Base-by-base conservation (phyloP, 2,888 invertebrate species). In the Latheticus oryzae region DNA sequence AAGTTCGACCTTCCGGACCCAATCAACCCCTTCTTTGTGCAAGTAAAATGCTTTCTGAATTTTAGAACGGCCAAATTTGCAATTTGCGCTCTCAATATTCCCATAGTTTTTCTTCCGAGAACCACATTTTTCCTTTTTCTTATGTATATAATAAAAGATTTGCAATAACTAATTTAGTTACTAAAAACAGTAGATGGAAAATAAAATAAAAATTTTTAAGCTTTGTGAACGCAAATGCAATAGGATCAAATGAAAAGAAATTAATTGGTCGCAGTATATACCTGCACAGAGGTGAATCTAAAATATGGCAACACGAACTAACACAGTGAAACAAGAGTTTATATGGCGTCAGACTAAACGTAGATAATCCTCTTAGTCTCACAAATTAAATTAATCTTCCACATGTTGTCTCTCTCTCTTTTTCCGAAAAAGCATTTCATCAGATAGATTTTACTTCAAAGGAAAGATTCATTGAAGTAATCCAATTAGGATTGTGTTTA, bases 11-110 rank as follows among this genome's bases (percentile, higher is more conserved):
- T 67, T 64, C 63, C 66, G 63, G 62, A 62, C 66, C 62, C 63
- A 67, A 66, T 66, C 66, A 66, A 60, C 61, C 61, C 62, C 59
- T 64, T 63, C 65, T 65, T 67, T 67, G 63, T 66, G 58, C 58
- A 54, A 58, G 57, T 51, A 62, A 64, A 65, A 61, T 65, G 62
- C 66, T 62, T 60, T 64, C 62, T 59, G 63, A 63, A 65, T 65
- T 67, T 67, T 67, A 64, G 62, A 62, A 58, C 53, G 58, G 28
- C 42, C 55, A 56, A 65, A 64, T 65, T 63, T 59, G 62, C 61
- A 67, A 65, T 65, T 62, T 63, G 40, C 52, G 33, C 51, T 21
- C 17, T 30, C 38, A 38, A 51, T 50, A 26, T 30, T 32, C 30
- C 30, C 23, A 55, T 47, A 55, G 54, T 55, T 47, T 23, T 32